Base-by-base conservation (phyloP, 2,888 invertebrate species). In the Busseola fusca region DNA sequence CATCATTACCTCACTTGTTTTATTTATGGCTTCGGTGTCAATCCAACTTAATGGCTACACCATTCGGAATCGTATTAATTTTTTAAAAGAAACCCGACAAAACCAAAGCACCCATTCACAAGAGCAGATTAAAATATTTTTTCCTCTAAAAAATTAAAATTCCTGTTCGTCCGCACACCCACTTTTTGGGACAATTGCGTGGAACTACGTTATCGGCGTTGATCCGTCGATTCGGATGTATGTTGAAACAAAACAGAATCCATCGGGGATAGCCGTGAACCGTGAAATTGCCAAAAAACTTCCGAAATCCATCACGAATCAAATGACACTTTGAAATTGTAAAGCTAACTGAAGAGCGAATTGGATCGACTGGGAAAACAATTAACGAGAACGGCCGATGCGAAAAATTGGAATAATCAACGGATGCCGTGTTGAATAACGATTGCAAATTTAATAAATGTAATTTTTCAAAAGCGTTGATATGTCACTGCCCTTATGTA, bases 321-420 rank as follows among this genome's bases (percentile, higher is more conserved):
- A 94, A 94, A 94, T 93, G 94, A 94, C 94, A 94, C 93, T 94
- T 93, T 93, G 91, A 92, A 94, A 94, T 93, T 94, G 94, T 93
- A 93, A 93, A 94, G 92, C 93, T 91, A 92, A 93, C 93, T 93
- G 93, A 92, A 91, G 93, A 92, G 92, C 89, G 93, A 92, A 92
- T 92, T 90, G 91, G 91, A 93, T 91, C 83, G 91, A 91, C 91
- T 90, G 91, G 87, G 91, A 92, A 94, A 94, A 94, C 94, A 94
- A 94, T 94, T 94, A 94, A 91, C 92, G 88, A 77, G 89, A 87
- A 80, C 88, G 87, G 84, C 80, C 89, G 90, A 91, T 90, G 91
- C 89, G 92, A 91, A 94, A 94, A 94, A 94, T 92, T 92, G 91
- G 91, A 92, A 93, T 93, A 93, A 93, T 94, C 92, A 91, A 91